Evolutionary conservation across 2,113 vertebrate genomes (phyloP).

Genomic region (Aegithalos caudatus): DNA sequence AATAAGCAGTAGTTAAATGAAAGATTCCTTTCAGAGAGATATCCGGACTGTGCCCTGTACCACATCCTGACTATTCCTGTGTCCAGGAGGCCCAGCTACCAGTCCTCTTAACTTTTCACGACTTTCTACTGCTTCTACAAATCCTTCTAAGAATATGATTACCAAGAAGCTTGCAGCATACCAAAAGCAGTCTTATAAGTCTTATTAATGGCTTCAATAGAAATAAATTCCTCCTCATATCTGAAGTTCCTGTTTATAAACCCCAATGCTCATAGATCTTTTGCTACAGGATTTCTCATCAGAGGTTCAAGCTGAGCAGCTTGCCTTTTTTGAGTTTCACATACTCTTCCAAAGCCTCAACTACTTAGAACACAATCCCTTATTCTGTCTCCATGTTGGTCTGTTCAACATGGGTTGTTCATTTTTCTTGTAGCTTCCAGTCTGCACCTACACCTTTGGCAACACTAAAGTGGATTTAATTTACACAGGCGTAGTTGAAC

Average conservation of each 20-base stretch:
- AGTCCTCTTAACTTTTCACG: accelerated
- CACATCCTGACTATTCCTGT: neutral
- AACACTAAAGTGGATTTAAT: neutral
- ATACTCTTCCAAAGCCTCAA: neutral
- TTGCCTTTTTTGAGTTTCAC: neutral
- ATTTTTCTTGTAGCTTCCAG: neutral
- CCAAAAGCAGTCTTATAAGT: neutral
- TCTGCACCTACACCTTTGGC: neutral
- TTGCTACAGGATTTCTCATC: neutral
- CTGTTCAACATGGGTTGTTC: neutral
- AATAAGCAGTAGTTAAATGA: neutral
- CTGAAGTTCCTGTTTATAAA: neutral
- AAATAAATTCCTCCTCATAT: neutral
- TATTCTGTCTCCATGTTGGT: neutral
- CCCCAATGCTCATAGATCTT: neutral
- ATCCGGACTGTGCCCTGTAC: neutral
- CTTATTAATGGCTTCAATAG: neutral
- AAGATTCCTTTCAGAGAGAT: neutral
- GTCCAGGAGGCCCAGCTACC: neutral
- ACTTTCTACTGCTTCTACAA: neutral
- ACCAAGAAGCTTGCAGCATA: neutral
- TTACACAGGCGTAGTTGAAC: neutral
- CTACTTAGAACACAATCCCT: neutral
- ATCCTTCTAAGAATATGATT: neutral
- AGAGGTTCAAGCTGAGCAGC: neutral